These are phyloP conservation scores for Lochmaea crataegi DNA, from an alignment of 2,888 invertebrate species.

Conservation along the genomic window DNA sequence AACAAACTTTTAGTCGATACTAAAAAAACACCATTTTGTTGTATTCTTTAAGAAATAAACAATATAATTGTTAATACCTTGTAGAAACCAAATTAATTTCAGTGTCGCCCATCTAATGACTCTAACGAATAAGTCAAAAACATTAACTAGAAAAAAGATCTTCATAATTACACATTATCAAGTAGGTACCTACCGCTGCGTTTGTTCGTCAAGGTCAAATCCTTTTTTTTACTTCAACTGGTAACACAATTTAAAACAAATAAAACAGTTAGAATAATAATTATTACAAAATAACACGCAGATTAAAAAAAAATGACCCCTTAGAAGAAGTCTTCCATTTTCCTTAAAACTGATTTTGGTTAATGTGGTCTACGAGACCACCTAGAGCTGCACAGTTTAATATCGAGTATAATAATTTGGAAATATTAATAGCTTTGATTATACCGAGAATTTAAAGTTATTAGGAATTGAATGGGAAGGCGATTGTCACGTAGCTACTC, in stretches of 20 bases:
- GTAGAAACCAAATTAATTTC: too few species aligned
- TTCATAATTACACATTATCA: conserved; percentile 42
- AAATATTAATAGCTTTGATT: conserved; percentile 48
- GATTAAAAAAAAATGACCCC: conserved; percentile 1
- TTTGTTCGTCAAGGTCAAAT: conserved; percentile 55
- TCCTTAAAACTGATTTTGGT: conserved; percentile 24
- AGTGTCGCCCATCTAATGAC: too few species aligned
- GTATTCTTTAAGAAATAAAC: too few species aligned
- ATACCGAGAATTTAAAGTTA: conserved; percentile 45
- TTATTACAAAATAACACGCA: conserved; percentile 20
- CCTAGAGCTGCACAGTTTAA: conserved; percentile 13
- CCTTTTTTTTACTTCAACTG: conserved; percentile 50
- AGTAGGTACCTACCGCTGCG: conserved; percentile 53
- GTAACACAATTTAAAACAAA: conserved; percentile 52
- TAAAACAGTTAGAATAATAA: conserved; percentile 16
- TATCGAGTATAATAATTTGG: conserved; percentile 18
- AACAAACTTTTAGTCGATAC: too few species aligned
- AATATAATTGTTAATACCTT: too few species aligned
- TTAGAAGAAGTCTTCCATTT: conserved; percentile 5
- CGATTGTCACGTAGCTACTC: conserved; percentile 49
- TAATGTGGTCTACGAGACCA: conserved; percentile 33
- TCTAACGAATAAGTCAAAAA: neutral
- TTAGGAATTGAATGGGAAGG: conserved; percentile 44
- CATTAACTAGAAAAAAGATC: conserved; percentile 20
- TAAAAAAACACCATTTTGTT: too few species aligned